Percentiles rank a stretch among this genome's conserved stretches.
Evolutionary conservation across 1,140 invertebrate species (phyloP).

Genomic region (Ceratina australensis): DNA sequence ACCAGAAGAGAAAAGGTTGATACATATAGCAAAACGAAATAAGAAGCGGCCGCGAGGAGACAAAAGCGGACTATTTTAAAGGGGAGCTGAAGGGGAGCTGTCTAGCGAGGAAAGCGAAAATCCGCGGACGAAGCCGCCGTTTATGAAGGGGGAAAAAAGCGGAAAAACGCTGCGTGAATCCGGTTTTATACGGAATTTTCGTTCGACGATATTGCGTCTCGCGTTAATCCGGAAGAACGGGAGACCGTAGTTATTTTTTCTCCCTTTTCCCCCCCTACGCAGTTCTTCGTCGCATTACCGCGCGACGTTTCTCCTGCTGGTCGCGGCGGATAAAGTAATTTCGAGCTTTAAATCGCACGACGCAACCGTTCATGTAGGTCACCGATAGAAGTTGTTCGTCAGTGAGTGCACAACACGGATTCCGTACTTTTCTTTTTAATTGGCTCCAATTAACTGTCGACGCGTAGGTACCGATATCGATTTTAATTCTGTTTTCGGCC

Average conservation of each 20-base stretch:
- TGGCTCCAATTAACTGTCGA: not conserved
- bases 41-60: not conserved
- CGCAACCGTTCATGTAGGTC: slow-evolving; percentile 12
- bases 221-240: slow-evolving; percentile 24
- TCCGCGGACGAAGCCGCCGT: not conserved
- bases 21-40: not conserved
- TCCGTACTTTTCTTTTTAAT: slow-evolving; percentile 11
- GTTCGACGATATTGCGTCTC: slow-evolving; percentile 32
- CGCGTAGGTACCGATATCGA: not conserved
- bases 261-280: not conserved
- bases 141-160: not conserved
- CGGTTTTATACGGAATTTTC: not conserved
- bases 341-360: slow-evolving; percentile 5
- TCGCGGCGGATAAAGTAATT: not conserved
- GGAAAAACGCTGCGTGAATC: not conserved
- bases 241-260: not conserved
- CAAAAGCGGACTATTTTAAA: slow-evolving; percentile 3
- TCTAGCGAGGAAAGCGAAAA: slow-evolving; percentile 3
- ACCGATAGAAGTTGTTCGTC: not conserved
- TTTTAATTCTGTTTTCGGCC: not conserved
- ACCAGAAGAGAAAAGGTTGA: not conserved
- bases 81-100: slow-evolving; percentile 8
- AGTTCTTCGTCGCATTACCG: not conserved
- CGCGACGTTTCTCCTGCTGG: not conserved
- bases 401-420: slow-evolving; percentile 1